Conservation (phyloP, 2,888 invertebrate species). For the Cryptophagus acutangulus region DNA sequence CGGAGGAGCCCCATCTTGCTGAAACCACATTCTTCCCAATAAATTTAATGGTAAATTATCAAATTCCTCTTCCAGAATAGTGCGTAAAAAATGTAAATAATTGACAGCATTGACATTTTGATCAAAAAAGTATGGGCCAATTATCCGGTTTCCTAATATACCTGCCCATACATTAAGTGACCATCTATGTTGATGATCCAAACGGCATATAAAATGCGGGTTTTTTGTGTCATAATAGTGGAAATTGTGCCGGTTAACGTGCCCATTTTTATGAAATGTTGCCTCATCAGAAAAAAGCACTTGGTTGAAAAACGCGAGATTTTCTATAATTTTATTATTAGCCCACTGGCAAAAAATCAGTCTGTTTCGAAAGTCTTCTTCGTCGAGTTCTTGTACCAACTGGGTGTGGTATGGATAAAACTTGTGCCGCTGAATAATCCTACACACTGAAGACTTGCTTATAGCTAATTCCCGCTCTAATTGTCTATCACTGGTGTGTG, state of each 20-base stretch:
- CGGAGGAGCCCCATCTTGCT: constrained; percentile 25
- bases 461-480: neutral
- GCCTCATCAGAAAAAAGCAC: neutral
- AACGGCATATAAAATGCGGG: neutral
- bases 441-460: neutral
- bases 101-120: neutral
- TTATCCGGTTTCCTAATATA: neutral
- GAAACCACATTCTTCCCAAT: constrained; percentile 21
- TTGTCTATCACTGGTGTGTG: neutral
- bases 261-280: neutral
- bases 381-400: neutral
- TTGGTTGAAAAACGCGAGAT: neutral
- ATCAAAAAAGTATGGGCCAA: neutral
- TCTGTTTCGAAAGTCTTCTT: neutral
- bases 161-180: neutral
- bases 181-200: neutral
- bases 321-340: neutral
- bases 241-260: neutral
- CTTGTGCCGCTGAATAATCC: neutral
- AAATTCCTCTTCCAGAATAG: constrained; percentile 5
- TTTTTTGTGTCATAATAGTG: neutral
- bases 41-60: constrained; percentile 4
- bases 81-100: constrained; percentile 4
- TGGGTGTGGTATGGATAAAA: neutral
- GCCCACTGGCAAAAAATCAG: neutral